Percentiles rank a stretch among this genome's conserved stretches.
Evolutionary conservation across 2,797 vertebrate species (phyloP).

Genomic region (Siniperca scherzeri): DNA sequence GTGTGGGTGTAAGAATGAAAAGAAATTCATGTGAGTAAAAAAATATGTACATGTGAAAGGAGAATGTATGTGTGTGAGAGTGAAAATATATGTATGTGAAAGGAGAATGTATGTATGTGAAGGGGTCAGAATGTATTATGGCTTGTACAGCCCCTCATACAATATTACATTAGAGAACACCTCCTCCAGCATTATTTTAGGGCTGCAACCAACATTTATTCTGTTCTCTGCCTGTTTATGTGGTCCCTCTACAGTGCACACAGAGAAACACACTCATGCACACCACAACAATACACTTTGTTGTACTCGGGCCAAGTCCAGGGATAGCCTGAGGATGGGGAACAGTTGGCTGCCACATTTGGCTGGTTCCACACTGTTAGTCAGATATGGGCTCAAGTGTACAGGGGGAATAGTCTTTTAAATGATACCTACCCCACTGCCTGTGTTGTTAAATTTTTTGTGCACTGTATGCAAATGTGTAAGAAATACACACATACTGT

Average conservation of each 20-base stretch:
- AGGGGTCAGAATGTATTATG: no score
- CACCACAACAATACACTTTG: slow-evolving; percentile 67
- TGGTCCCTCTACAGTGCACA: slow-evolving; percentile 32
- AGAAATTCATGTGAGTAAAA: no score
- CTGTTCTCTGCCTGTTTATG: slow-evolving; percentile 29
- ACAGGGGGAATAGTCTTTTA: slow-evolving; percentile 79
- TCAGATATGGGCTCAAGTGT: slow-evolving; percentile 83
- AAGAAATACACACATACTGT: slow-evolving; percentile 28
- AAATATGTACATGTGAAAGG: no score
- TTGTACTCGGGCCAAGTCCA: slow-evolving; percentile 78
- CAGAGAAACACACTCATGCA: slow-evolving; percentile 45
- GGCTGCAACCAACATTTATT: background rate
- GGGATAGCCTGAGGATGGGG: slow-evolving; percentile 81
- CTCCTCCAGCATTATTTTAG: background rate
- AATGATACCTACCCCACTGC: slow-evolving; percentile 79
- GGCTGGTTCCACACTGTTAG: slow-evolving; percentile 87
- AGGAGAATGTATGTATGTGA: no score
- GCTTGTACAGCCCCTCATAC: no score
- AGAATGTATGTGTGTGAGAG: no score
- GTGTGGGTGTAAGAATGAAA: no score
- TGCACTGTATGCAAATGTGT: slow-evolving; percentile 46
- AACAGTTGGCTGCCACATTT: slow-evolving; percentile 88
- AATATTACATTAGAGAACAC: background rate
- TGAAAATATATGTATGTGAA: no score
- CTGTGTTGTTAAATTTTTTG: slow-evolving; percentile 46